Evolutionary conservation across 2,113 vertebrate genomes (phyloP).

Genomic region (Dolichotis patagonum): DNA sequence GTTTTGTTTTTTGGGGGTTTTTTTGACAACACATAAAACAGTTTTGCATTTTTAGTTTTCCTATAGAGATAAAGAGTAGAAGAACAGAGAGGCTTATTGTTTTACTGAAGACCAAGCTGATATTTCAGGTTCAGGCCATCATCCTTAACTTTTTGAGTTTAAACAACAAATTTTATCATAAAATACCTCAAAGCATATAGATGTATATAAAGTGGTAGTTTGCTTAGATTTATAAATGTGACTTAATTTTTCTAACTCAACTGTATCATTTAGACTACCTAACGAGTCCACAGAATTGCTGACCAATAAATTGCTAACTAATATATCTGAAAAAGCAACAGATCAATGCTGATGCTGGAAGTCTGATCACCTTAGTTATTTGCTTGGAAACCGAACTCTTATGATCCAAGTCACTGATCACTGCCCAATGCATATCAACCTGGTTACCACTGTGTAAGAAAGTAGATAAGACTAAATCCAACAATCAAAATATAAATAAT

Average conservation of each 20-base stretch:
- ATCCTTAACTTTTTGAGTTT: background rate
- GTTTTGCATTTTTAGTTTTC: background rate
- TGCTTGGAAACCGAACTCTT: background rate
- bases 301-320: background rate
- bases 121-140: background rate
- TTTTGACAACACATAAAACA: background rate
- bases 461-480: slow-evolving; percentile 19
- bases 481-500: slow-evolving; percentile 25
- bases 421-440: background rate
- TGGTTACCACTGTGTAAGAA: background rate
- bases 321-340: background rate
- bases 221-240: background rate
- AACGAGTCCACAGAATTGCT: slow-evolving; percentile 11
- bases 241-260: slow-evolving; percentile 18
- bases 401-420: background rate
- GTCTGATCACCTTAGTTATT: background rate
- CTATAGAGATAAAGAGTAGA: background rate
- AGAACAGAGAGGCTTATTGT: background rate
- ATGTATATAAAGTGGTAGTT: background rate
- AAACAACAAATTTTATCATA: slow-evolving; percentile 34
- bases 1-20: background rate
- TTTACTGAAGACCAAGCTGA: slow-evolving; percentile 3
- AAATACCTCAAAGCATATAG: background rate
- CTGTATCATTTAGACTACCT: slow-evolving; percentile 16
- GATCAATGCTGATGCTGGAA: background rate